phyloP scores from a whole-genome alignment of 2,113 vertebrate species.

The Actenoides hombroni region DNA sequence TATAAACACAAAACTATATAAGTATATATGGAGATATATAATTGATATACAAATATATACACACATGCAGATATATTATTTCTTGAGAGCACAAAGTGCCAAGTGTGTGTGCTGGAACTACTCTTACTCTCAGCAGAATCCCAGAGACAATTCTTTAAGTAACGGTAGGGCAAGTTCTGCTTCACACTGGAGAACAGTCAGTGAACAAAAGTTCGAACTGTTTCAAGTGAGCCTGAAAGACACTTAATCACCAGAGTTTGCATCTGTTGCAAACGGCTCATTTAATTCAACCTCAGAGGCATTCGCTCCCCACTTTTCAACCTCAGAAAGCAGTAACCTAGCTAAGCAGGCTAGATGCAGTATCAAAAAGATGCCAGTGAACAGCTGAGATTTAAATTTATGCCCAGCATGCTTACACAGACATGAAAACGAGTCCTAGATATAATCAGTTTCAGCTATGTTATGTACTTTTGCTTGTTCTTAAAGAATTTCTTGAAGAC shows the following conservation, averaged over 20 bases:
- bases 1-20: background rate
- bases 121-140: background rate
- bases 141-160: background rate
- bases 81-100: background rate
- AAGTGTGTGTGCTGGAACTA: background rate
- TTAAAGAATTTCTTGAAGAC: slow-evolving; percentile 5
- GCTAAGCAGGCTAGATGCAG: slow-evolving; percentile 38
- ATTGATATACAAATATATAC: fast-evolving
- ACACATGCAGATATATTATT: too few species aligned
- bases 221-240: slow-evolving; percentile 23
- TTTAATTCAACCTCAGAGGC: slow-evolving; percentile 40
- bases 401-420: background rate
- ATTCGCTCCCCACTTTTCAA: slow-evolving; percentile 23
- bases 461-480: background rate
- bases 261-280: slow-evolving; percentile 48
- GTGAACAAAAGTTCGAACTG: background rate
- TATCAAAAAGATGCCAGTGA: slow-evolving; percentile 44
- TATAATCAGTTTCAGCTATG: background rate
- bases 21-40: background rate
- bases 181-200: background rate
- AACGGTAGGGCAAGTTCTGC: background rate
- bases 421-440: background rate
- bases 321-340: slow-evolving; percentile 33
- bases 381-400: slow-evolving; percentile 55
- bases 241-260: slow-evolving; percentile 17